A percentile compares a stretch with the other conserved stretches of the same genome.
Evolutionary conservation across 2,797 vertebrate species (phyloP).

Genomic region (Aeoliscus strigatus): DNA sequence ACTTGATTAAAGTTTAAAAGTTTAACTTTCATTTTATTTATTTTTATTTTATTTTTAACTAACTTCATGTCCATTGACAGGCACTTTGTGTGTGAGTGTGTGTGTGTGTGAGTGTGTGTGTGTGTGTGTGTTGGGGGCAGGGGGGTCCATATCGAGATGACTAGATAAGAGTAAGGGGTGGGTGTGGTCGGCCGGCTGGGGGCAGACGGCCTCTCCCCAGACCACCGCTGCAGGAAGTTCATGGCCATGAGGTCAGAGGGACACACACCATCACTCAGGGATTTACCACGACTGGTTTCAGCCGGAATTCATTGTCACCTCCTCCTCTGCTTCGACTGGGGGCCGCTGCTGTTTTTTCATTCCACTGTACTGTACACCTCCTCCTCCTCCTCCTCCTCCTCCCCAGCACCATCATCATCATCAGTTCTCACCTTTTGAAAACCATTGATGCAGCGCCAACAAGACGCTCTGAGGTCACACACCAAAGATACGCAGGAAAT

Average conservation of each 20-base stretch:
- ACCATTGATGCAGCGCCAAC: constrained; percentile 42
- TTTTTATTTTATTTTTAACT: too few species aligned
- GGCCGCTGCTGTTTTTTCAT: constrained; percentile 23
- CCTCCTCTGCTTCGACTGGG: constrained; percentile 26
- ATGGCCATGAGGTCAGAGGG: constrained; percentile 62
- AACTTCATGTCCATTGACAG: too few species aligned
- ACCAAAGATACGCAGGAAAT: constrained; percentile 37
- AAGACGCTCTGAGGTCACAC: constrained; percentile 36
- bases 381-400: too few species aligned
- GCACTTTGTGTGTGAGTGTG: too few species aligned
- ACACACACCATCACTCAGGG: constrained; percentile 50
- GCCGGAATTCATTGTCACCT: constrained; percentile 37
- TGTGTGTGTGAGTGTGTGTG: too few species aligned
- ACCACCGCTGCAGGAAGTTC: constrained; percentile 58
- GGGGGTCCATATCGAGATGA: constrained; percentile 42
- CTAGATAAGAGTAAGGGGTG: constrained; percentile 44
- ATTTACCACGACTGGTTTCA: constrained; percentile 64
- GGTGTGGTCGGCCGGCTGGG: constrained; percentile 24
- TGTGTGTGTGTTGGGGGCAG: too few species aligned
- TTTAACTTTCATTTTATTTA: too few species aligned
- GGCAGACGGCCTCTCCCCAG: constrained; percentile 23
- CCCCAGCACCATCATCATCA: background rate
- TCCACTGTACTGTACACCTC: constrained; percentile 3
- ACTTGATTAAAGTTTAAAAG: too few species aligned
- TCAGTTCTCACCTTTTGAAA: constrained; percentile 20